A percentile compares a stretch with the other conserved stretches of the same genome.
Conservation (phyloP, 2,797 vertebrate species). For the Cichlasoma orientale region DNA sequence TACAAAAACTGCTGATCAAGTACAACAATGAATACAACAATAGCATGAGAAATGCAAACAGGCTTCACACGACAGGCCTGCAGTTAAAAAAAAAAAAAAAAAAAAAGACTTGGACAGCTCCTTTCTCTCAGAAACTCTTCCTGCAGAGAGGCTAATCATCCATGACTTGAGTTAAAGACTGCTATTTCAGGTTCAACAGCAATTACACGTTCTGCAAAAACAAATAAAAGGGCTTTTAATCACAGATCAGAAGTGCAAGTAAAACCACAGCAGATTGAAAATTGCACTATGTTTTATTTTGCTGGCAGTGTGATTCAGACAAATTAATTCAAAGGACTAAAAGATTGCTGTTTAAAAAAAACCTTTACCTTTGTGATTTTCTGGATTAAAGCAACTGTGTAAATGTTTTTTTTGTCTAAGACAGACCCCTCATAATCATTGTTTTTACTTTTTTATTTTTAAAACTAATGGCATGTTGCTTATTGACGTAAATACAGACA, state of each 20-base stretch:
- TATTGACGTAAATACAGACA: background rate
- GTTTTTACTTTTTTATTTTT: background rate
- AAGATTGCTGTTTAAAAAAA: too few species aligned
- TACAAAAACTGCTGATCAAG: slow-evolving; percentile 22
- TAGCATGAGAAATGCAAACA: slow-evolving; percentile 38
- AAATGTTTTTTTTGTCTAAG: too few species aligned
- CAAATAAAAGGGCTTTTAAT: background rate
- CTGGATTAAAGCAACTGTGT: background rate
- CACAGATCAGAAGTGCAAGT: background rate
- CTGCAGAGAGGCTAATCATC: background rate
- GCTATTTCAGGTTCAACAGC: background rate
- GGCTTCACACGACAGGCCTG: slow-evolving; percentile 22
- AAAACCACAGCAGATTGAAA: background rate
- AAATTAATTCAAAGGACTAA: background rate
- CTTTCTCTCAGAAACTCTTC: background rate
- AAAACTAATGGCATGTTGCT: background rate
- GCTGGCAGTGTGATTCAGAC: background rate
- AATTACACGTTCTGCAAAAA: slow-evolving; percentile 1
- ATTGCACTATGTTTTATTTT: background rate
- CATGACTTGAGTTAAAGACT: background rate
- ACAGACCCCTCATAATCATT: too few species aligned
- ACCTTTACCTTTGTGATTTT: background rate
- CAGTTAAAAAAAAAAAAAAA: background rate
- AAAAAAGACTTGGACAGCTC: background rate
- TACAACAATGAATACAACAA: slow-evolving; percentile 17